Evolutionary conservation across 1,140 invertebrate genomes (phyloP).

Genomic region (Drosophila athabasca): DNA sequence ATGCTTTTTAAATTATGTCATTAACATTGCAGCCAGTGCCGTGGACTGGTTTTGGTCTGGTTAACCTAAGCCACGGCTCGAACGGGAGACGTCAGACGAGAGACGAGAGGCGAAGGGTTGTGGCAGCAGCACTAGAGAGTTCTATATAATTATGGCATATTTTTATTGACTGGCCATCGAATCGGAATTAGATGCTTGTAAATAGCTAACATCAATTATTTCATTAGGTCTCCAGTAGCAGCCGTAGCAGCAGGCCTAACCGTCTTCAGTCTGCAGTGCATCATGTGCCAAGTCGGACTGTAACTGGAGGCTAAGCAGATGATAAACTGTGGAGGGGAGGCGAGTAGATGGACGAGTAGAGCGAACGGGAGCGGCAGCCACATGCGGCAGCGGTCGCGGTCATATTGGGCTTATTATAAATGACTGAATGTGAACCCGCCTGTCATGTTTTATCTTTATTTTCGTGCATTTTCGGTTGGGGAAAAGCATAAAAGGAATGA

Average conservation of each 20-base stretch:
- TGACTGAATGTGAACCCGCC: slow-evolving; percentile 78
- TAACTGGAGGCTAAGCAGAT: slow-evolving; percentile 21
- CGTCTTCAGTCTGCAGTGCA: background rate
- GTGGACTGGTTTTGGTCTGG: slow-evolving; percentile 56
- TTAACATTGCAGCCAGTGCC: slow-evolving; percentile 71
- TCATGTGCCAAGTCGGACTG: slow-evolving; percentile 7
- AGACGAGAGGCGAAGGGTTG: too few relatives aligned
- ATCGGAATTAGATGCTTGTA: slow-evolving; percentile 76
- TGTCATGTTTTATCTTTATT: slow-evolving; percentile 82
- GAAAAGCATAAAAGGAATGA: too few relatives aligned
- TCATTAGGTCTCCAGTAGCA: slow-evolving; percentile 46
- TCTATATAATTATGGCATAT: slow-evolving; percentile 73
- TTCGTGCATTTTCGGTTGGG: slow-evolving; percentile 67
- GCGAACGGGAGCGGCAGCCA: slow-evolving; percentile 28
- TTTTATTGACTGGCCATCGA: slow-evolving; percentile 68
- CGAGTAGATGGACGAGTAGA: too few relatives aligned
- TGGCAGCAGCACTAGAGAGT: background rate
- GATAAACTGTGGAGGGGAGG: slow-evolving; percentile 32
- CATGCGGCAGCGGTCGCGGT: slow-evolving; percentile 55
- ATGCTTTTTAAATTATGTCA: slow-evolving; percentile 78
- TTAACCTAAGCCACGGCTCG: slow-evolving; percentile 11
- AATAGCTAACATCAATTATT: slow-evolving; percentile 72
- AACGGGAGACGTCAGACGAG: background rate
- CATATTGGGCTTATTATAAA: slow-evolving; percentile 78
- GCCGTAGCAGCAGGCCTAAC: background rate